These are phyloP conservation scores for Prorops nasuta DNA, from an alignment of 1,140 invertebrate species.

Conservation along the genomic window DNA sequence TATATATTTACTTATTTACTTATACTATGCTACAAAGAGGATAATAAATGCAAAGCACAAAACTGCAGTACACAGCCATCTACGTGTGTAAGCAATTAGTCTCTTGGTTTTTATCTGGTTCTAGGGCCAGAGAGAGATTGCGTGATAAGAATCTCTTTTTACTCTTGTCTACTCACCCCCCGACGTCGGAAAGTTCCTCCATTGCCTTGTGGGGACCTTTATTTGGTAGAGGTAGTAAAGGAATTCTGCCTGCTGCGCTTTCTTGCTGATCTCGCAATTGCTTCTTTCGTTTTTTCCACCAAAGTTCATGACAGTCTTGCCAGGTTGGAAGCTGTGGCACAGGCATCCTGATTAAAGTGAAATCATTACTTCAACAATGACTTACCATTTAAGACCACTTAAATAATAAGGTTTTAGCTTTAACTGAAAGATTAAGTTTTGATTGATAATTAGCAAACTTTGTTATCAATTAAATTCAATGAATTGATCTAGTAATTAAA, in stretches of 20 bases:
- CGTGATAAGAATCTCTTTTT: constrained; percentile 28
- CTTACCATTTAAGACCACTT: not conserved
- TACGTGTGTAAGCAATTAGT: constrained; percentile 36
- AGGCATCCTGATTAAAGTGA: constrained; percentile 70
- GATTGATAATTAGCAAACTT: too few relatives aligned
- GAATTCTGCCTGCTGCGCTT: constrained; percentile 40
- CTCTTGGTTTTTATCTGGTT: constrained; percentile 25
- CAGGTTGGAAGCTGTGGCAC: constrained; percentile 84
- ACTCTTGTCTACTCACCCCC: constrained; percentile 57
- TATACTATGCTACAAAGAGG: constrained; percentile 21
- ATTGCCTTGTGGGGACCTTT: constrained; percentile 45
- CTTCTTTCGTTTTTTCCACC: constrained; percentile 89
- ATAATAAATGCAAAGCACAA: constrained; percentile 42
- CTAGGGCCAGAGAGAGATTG: constrained; percentile 24
- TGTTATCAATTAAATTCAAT: too few relatives aligned
- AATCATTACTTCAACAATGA: constrained; percentile 1
- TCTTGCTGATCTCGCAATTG: constrained; percentile 79
- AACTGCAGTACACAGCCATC: constrained; percentile 30
- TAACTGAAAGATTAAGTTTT: too few relatives aligned
- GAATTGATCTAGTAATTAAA: too few relatives aligned
- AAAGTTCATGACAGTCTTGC: constrained; percentile 99
- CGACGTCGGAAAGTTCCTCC: constrained; percentile 54
- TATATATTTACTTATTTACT: not conserved
- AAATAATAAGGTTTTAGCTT: too few relatives aligned
- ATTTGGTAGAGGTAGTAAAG: constrained; percentile 41